Evolutionary conservation across 2,113 vertebrate species (phyloP).

Genomic region (Emydocephalus ijimae): DNA sequence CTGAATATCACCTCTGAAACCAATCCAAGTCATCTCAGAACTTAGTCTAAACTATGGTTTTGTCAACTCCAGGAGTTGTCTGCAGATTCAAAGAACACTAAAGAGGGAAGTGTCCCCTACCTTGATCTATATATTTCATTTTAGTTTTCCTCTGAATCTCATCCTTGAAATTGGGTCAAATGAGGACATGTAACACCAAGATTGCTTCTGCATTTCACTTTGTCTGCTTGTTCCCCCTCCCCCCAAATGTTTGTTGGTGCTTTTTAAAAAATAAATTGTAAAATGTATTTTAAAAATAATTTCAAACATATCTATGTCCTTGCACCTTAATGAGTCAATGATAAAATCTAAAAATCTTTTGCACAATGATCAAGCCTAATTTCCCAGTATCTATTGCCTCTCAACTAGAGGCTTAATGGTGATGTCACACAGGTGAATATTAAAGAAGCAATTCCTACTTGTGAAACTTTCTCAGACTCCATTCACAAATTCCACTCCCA

Average conservation of each 20-base stretch:
- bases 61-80: not conserved
- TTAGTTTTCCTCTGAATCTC: not conserved
- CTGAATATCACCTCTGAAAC: too few species aligned
- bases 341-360: not conserved
- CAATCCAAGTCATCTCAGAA: not conserved
- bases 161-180: not conserved
- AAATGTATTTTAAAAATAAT: not conserved
- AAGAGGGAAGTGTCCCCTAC: not conserved
- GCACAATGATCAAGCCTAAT: not conserved
- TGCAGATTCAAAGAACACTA: not conserved
- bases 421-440: not conserved
- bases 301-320: not conserved
- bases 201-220: not conserved
- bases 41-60: not conserved
- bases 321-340: not conserved
- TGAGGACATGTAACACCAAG: not conserved
- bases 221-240: not conserved
- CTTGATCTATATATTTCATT: not conserved
- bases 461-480: not conserved
- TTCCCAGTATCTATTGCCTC: not conserved
- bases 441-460: not conserved
- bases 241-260: not conserved
- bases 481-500: conserved; percentile 32
- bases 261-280: not conserved
- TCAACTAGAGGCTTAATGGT: not conserved